phyloP scores from a whole-genome alignment of 1,140 invertebrate species.

The Pseudachorutes palmiensis region DNA sequence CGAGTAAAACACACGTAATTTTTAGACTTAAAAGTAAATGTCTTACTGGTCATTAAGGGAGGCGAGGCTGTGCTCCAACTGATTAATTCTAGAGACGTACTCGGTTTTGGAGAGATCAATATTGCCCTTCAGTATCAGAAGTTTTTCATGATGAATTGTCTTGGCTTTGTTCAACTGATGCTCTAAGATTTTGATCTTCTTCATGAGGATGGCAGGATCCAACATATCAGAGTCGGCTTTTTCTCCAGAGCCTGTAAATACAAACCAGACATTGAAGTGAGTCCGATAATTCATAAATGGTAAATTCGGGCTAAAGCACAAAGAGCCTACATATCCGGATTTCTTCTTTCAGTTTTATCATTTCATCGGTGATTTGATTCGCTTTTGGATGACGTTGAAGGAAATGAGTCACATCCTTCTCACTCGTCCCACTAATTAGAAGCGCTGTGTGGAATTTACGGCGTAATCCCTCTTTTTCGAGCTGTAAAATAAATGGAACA shows the following conservation, averaged over 20 bases:
- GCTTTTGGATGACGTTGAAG: constrained; percentile 29
- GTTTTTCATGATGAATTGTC: not conserved
- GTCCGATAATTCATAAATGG: not conserved
- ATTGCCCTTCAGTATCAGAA: constrained; percentile 1
- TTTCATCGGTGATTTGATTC: constrained; percentile 21
- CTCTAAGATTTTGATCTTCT: constrained; percentile 17
- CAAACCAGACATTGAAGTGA: not conserved
- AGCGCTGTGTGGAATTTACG: constrained; percentile 30
- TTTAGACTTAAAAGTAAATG: not conserved
- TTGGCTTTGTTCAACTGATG: constrained; percentile 10
- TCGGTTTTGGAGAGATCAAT: not conserved
- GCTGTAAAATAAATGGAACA: constrained; percentile 14
- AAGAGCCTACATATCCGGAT: constrained; percentile 19
- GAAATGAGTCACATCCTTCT: constrained; percentile 28
- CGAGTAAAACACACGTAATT: not conserved
- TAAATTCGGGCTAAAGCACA: not conserved
- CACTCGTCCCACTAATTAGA: constrained; percentile 22
- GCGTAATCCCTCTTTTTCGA: constrained; percentile 19
- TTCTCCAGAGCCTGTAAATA: constrained; percentile 4
- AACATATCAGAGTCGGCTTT: not conserved
- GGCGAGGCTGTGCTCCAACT: constrained; percentile 2
- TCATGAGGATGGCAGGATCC: constrained; percentile 14
- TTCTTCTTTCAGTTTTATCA: constrained; percentile 14
- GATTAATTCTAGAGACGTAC: not conserved
- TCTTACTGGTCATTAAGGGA: not conserved